phyloP scores from a whole-genome alignment of 2,113 vertebrate genomes.

The Steatornis caripensis region DNA sequence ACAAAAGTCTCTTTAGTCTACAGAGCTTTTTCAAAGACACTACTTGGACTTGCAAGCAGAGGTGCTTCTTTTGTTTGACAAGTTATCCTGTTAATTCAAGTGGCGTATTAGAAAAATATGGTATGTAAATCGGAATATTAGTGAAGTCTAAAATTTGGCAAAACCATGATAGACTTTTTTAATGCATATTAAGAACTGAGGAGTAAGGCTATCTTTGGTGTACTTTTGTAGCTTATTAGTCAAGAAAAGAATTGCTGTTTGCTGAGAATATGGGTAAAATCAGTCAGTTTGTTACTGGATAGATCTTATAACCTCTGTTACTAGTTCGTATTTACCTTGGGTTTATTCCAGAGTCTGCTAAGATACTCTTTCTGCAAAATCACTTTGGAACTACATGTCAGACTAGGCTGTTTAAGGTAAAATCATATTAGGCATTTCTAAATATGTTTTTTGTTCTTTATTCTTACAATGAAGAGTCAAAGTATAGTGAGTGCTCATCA shows the following conservation, averaged over 20 bases:
- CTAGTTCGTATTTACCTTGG: not conserved
- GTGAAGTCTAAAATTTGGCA: too few relatives aligned
- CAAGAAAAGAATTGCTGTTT: not conserved
- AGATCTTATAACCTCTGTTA: not conserved
- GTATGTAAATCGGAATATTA: not conserved
- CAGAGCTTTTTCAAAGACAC: not conserved
- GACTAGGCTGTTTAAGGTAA: not conserved
- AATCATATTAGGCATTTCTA: not conserved
- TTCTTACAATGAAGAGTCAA: not conserved
- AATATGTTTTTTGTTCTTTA: not conserved
- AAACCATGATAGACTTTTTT: accelerated
- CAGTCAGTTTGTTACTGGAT: not conserved
- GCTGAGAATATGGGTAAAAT: not conserved
- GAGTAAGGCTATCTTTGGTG: not conserved
- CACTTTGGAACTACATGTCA: accelerated
- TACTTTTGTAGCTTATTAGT: not conserved
- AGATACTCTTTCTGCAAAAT: not conserved
- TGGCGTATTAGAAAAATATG: not conserved
- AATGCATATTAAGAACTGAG: not conserved
- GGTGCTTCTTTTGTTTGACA: not conserved
- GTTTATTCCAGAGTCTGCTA: not conserved
- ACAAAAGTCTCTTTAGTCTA: not conserved
- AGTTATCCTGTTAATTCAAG: not conserved
- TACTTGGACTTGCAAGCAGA: not conserved
- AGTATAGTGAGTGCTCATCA: not conserved